Base-by-base conservation (phyloP, 1,140 invertebrate genomes). In the Neoseiulus cucumeris region DNA sequence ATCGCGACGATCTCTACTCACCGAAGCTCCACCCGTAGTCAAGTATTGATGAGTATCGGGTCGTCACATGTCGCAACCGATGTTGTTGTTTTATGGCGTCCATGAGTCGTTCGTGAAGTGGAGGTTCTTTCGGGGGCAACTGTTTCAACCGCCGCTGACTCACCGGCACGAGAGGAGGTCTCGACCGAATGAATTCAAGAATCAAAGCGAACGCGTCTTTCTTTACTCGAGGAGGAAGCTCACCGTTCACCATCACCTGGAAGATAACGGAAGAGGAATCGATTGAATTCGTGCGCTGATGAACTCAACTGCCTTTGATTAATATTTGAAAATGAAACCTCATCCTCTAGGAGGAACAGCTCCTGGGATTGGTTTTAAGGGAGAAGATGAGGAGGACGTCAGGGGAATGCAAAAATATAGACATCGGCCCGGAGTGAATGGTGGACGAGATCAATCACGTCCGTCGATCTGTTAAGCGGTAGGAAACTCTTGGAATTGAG, bases 191-290 rank as follows among this genome's bases (percentile, higher is more conserved):
- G 77, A 95, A 96, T 74, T 97, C 91, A 69, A 96, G 81, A 73
- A 97, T 95, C 73, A 94, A 83, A 45, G 87, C 87, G 74, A 93
- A 90, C 7, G 91, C 90, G 78, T 95, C 90, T 78, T 92, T 92
- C 74, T 88, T 91, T 28, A 90, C 83, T 74, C 85, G 80, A 28
- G 78, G 80, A 47, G 87, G 87, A 73, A 91, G 84, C 74, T 84
- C 82, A 41, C 86, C 87, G 74, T 91, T 86, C 0, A 89, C 80
- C 82, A 66, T 66, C 25, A 66, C 64, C 65, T 66, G 14, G 4
- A n/a, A n/a, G n/a, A n/a, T n/a, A n/a, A n/a, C n/a, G n/a, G n/a
- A n/a, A n/a, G n/a, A 44, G n/a, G 42, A 1, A 22, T 20, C 55
- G 39, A 14, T 0, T 17, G 17, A 17, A 64, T 64, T 28, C 39